Evolutionary conservation across 2,797 vertebrate genomes (phyloP).

Genomic region (Anguilla obscura): DNA sequence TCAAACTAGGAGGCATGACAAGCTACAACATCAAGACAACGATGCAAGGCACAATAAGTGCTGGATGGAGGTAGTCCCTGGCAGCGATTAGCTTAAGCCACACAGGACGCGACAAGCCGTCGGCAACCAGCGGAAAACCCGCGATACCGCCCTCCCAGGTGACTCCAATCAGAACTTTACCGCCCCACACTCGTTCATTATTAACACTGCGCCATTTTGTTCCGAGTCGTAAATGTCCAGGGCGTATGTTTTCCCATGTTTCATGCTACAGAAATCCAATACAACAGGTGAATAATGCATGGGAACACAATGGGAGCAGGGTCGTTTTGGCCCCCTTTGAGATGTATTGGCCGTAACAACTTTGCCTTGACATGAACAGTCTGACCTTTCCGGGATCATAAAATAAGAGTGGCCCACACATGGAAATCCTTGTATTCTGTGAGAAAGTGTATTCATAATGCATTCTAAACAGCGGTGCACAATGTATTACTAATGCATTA

Average conservation of each 20-base stretch:
- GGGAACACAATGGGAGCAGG: neutral
- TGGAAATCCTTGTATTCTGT: neutral
- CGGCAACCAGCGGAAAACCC: neutral
- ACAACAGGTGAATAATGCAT: constrained; percentile 11
- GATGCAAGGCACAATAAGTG: no score
- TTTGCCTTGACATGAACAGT: neutral
- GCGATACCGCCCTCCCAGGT: neutral
- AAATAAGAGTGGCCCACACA: neutral
- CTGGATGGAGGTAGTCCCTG: neutral
- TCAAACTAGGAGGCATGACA: no score
- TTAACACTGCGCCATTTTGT: neutral
- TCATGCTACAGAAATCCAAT: constrained; percentile 13
- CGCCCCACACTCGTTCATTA: constrained; percentile 18
- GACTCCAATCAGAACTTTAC: neutral
- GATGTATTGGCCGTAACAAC: neutral
- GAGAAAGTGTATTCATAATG: neutral
- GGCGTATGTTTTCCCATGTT: neutral
- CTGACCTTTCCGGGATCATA: neutral
- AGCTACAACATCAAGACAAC: no score
- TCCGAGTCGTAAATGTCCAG: neutral
- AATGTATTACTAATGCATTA: neutral
- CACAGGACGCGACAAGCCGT: neutral
- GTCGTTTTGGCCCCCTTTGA: neutral
- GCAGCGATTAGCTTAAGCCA: neutral
- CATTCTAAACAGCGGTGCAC: neutral